Evolutionary conservation across 2,888 invertebrate genomes (phyloP), one percentile per base, ranked within the genome.

Genomic region (Trichacis sp.): DNA sequence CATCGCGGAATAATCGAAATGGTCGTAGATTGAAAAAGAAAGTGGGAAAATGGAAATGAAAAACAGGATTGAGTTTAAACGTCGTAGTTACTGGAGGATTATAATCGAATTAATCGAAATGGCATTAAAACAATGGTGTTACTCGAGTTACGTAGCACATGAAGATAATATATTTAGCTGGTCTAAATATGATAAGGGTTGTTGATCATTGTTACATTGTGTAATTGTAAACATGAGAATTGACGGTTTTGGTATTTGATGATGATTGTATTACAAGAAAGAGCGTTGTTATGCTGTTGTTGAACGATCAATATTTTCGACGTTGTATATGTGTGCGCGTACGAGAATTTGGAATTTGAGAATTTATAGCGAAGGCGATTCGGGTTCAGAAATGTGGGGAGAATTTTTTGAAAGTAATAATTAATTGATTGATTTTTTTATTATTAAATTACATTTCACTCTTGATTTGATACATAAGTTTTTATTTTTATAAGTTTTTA

Each of bases 181-280:
- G 79, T 75, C 79, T 79, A 79, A 79, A 79, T 74, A 79, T 74
- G 73, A 68, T 68, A 63, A 64, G 72, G 76, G 76, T 73, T 73
- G 74, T 78, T 77, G 50, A 40, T 19, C 17, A 18, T 17, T 40
- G 17, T 17, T 40, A 40, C 14, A 3, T 36, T 36, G 36, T 36
- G 12, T 36, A 36, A 36, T 36, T 36, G 12, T 36, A 40, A 14
- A 14, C n/a, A 24, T 24, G 8, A n/a, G n/a, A n/a, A n/a, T n/a
- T n/a, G n/a, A n/a, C n/a, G n/a, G n/a, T n/a, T n/a, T n/a, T n/a
- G n/a, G n/a, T n/a, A n/a, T n/a, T n/a, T n/a, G n/a, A n/a, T n/a
- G n/a, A n/a, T n/a, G n/a, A n/a, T n/a, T n/a, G n/a, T n/a, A n/a
- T n/a, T n/a, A n/a, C n/a, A n/a, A n/a, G n/a, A n/a, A n/a, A n/a